Evolutionary conservation across 2,888 invertebrate species (phyloP).

Genomic region (Eugnorisma glareosa): DNA sequence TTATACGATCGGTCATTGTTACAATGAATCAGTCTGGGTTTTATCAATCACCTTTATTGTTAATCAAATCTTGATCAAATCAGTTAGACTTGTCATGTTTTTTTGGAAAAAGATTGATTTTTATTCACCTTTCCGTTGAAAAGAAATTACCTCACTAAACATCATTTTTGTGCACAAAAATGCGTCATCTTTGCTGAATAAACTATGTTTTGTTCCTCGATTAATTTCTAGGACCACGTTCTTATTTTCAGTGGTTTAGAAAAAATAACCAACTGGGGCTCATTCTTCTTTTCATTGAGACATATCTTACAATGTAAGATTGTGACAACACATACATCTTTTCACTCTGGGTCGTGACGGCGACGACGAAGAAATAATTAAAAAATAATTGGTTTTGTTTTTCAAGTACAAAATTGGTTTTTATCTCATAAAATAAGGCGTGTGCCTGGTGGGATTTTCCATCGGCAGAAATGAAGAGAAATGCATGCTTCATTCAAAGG

Average conservation of each 20-base stretch:
- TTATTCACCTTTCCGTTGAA: not conserved
- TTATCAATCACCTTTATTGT: not conserved
- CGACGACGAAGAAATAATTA: not conserved
- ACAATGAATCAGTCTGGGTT: not conserved
- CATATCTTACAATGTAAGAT: not conserved
- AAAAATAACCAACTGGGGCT: not conserved
- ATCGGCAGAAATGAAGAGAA: too few species aligned
- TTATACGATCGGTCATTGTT: not conserved
- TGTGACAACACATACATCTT: not conserved
- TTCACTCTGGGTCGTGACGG: too few species aligned
- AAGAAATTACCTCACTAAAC: not conserved
- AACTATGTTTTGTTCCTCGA: not conserved
- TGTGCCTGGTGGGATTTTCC: too few species aligned
- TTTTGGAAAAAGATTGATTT: not conserved
- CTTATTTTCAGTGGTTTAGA: not conserved
- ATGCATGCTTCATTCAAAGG: too few species aligned
- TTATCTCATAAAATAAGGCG: too few species aligned
- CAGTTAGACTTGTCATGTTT: slow-evolving; percentile 1
- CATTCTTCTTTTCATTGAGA: not conserved
- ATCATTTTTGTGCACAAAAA: too few species aligned
- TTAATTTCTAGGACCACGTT: not conserved
- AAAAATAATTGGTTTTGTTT: not conserved
- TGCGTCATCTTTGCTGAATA: not conserved
- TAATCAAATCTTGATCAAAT: not conserved
- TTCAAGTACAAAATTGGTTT: not conserved